Evolutionary conservation across 2,113 vertebrate genomes (phyloP).

Genomic region (Trichechus manatus): DNA sequence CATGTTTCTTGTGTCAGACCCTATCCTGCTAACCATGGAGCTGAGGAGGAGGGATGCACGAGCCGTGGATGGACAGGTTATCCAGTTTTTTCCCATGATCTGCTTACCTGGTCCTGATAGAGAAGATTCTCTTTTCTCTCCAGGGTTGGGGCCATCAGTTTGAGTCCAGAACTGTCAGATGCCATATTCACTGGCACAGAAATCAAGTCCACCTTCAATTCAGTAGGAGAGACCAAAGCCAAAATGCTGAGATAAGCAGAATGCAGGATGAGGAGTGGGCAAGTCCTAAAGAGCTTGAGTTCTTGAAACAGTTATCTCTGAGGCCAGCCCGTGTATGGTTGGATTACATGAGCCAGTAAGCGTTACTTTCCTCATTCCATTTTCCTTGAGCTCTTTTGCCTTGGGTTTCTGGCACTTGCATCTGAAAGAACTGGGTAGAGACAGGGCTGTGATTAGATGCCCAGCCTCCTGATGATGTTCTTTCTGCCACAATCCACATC

Average conservation of each 20-base stretch:
- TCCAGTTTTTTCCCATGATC: background rate
- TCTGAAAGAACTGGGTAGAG: background rate
- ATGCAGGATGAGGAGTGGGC: background rate
- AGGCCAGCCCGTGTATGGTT: background rate
- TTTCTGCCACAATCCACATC: background rate
- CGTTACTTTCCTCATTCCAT: background rate
- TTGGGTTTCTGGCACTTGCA: background rate
- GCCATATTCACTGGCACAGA: background rate
- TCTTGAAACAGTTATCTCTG: background rate
- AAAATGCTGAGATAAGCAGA: constrained; percentile 4
- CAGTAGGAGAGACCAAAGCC: background rate
- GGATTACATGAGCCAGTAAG: background rate
- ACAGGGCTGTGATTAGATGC: background rate
- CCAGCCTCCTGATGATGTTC: background rate
- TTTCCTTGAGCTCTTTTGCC: constrained; percentile 40
- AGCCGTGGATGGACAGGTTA: background rate
- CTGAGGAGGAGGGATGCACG: background rate
- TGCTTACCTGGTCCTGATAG: background rate
- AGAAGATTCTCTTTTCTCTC: background rate
- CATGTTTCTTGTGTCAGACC: background rate
- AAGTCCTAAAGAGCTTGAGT: constrained; percentile 10
- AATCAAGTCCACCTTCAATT: background rate
- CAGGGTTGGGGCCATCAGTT: background rate
- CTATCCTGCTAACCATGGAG: background rate
- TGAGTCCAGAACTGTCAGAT: constrained; percentile 50